A percentile compares a stretch with the other conserved stretches of the same genome.
Conservation (phyloP, 2,888 invertebrate species). For the Tuberolachnus salignus region DNA sequence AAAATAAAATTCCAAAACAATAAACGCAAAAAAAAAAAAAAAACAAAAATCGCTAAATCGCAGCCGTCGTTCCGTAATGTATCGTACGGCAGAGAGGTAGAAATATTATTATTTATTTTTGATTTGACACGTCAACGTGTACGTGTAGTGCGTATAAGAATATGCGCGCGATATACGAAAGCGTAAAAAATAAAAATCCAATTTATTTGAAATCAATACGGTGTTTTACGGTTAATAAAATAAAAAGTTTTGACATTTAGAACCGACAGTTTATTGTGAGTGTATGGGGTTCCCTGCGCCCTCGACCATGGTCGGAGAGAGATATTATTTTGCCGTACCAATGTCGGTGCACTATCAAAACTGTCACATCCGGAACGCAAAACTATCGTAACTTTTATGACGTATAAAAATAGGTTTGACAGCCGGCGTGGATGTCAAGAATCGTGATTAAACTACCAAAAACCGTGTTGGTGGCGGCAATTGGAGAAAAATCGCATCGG, state of each 20-base stretch:
- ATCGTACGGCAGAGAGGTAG: background rate
- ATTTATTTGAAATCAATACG: slow-evolving; percentile 23
- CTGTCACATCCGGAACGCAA: slow-evolving; percentile 12
- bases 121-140: slow-evolving; percentile 35
- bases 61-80: background rate
- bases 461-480: too few relatives aligned
- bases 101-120: slow-evolving; percentile 31
- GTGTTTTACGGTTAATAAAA: slow-evolving; percentile 13
- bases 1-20: background rate
- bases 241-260: slow-evolving; percentile 8
- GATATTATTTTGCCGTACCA: background rate
- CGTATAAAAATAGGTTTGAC: background rate
- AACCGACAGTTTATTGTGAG: slow-evolving; percentile 22
- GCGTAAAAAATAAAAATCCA: background rate
- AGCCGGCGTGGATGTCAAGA: too few relatives aligned
- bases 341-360: slow-evolving; percentile 2
- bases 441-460: too few relatives aligned
- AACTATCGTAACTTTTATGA: background rate
- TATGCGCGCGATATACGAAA: background rate
- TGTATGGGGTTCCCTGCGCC: background rate
- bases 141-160: background rate
- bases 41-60: background rate
- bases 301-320: background rate
- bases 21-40: slow-evolving; percentile 4
- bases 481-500: too few relatives aligned